These are phyloP conservation scores for Leptosomus discolor DNA, from an alignment of 2,113 vertebrate genomes.

Conservation along the genomic window DNA sequence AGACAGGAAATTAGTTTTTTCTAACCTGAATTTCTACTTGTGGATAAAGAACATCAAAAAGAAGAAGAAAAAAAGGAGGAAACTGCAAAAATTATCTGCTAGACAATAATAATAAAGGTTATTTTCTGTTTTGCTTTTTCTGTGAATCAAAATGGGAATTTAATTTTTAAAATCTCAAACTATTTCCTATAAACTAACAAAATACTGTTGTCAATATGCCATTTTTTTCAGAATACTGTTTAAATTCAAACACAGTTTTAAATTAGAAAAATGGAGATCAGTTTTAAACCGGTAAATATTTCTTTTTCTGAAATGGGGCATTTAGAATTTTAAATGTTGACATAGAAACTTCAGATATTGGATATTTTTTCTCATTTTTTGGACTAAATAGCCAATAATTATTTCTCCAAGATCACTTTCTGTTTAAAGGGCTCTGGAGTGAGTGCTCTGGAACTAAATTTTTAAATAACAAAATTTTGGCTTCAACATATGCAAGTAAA, in stretches of 20 bases:
- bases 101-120: neutral
- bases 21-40: neutral
- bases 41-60: neutral
- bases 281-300: neutral
- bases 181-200: neutral
- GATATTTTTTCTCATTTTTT: fast-evolving
- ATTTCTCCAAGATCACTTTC: neutral
- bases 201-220: neutral
- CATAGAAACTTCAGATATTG: neutral
- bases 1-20: too few relatives aligned
- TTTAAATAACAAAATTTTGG: neutral
- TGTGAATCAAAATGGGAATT: neutral
- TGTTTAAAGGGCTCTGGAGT: neutral
- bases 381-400: neutral
- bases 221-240: neutral
- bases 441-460: neutral
- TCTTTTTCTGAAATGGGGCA: neutral
- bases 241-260: neutral
- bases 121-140: neutral
- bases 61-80: neutral
- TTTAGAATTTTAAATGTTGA: neutral
- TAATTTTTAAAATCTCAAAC: neutral
- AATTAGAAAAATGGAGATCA: neutral
- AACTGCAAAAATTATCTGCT: neutral
- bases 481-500: neutral